Base-by-base conservation (phyloP, 2,888 invertebrate genomes). In the Megaustenia siamemsis region DNA sequence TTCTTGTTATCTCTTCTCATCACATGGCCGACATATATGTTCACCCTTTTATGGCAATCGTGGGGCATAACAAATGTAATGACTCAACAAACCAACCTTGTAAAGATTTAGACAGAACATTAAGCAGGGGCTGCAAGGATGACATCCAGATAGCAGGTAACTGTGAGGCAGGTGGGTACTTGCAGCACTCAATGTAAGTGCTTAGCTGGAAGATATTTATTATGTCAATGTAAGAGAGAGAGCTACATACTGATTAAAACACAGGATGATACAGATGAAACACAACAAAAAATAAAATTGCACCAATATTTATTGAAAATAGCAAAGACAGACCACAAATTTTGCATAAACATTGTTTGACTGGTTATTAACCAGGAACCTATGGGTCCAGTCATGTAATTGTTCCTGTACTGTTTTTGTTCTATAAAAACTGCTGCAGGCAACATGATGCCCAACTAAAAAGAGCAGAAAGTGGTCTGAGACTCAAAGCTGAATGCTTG, bases 101-200 rank as follows among this genome's bases (percentile, higher is more conserved):
- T 69, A 90, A 82, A 75, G 93, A 89, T 69, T 89, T 90, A 60
- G 89, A 95, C 94, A 82, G 95, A 93, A 69, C 95, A 91, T 73
- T 90, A 88, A 94, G 84, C 38, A 94, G 79, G 6, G 94, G 89
- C 18, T 91, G 90, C 84, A 94, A 91, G 90, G 96, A 96, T 86
- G 96, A 95, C 88, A 96, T 95, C 97, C 97, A 97, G 15, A 96
- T 95, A 87, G 95, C 95, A 0, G 96, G 96, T n/a, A 97, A 95
- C 75, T 96, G 95, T 0, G 92, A 94, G n/a, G 96, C 95, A 0
- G 93, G 91, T 0, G 98, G 97, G 95, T 97, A 97, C 89, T 96
- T 96, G 92, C 98, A 98, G 91, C 98, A 98, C 82, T 96, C 96
- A 43, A 98, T 93, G 32, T 97, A 96, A 5, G 96, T 95, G 0